These are phyloP conservation scores for Anthoscopus minutus DNA, from an alignment of 2,113 vertebrate species.

Conservation along the genomic window DNA sequence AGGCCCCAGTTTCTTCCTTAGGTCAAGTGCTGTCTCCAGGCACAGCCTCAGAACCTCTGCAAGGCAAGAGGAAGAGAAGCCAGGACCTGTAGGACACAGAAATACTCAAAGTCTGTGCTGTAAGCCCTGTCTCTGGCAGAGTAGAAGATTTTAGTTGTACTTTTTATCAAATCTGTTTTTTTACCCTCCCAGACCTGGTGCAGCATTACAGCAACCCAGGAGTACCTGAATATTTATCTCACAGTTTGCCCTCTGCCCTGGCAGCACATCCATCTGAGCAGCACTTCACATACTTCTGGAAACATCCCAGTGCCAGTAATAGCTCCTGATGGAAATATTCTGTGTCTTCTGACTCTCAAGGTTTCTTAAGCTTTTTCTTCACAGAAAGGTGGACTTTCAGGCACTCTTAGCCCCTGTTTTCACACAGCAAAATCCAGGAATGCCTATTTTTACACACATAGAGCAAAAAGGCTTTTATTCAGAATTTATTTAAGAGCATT, in stretches of 20 bases:
- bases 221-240: constrained; percentile 37
- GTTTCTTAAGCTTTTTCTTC: not conserved
- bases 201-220: not conserved
- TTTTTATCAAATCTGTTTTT: not conserved
- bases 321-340: not conserved
- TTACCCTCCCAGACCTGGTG: not conserved
- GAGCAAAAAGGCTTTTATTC: not conserved
- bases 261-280: not conserved
- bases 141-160: not conserved
- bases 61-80: not conserved
- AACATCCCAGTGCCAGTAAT: not conserved
- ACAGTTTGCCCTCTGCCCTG: constrained; percentile 35
- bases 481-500: not conserved
- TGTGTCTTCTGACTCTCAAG: not conserved
- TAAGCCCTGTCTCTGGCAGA: not conserved
- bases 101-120: not conserved
- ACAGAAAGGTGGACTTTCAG: not conserved
- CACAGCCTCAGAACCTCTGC: not conserved
- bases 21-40: not conserved
- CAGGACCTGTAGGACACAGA: not conserved
- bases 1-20: not conserved
- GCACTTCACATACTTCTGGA: not conserved
- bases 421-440: not conserved
- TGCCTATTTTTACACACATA: not conserved
- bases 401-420: not conserved